Conservation (phyloP, 1,140 invertebrate species). For the Sitophilus oryzae region DNA sequence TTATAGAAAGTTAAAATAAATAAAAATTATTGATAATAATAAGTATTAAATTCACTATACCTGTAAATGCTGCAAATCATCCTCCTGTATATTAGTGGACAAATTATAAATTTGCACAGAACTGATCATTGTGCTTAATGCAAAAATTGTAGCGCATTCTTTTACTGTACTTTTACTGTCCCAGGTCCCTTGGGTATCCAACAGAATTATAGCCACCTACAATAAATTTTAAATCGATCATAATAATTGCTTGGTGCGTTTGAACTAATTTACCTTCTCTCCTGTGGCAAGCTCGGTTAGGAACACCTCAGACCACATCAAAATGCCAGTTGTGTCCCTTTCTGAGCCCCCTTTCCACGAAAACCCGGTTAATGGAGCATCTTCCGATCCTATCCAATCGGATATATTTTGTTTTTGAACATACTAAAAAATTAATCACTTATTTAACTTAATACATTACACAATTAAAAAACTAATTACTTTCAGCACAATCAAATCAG, state of each 20-base stretch:
- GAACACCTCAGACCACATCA: conserved; percentile 94
- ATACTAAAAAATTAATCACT: conserved; percentile 53
- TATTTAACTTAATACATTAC: too few species aligned
- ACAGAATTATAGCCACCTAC: conserved; percentile 78
- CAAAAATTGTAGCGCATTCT: conserved; percentile 95
- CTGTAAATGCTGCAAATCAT: conserved; percentile 92
- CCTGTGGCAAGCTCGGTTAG: conserved; percentile 68
- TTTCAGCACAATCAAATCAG: too few species aligned
- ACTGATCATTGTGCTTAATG: conserved; percentile 90
- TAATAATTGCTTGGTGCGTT: not conserved
- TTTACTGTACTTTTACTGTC: conserved; percentile 94
- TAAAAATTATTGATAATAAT: not conserved
- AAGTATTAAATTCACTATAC: too few species aligned
- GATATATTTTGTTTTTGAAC: conserved; percentile 49
- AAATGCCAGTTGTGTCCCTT: conserved; percentile 89
- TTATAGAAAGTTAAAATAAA: conserved; percentile 3
- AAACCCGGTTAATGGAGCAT: conserved; percentile 72
- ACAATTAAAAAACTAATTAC: too few species aligned
- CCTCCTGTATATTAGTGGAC: conserved; percentile 93
- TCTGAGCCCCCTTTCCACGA: conserved; percentile 92
- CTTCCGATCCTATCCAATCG: conserved; percentile 65
- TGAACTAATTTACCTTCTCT: conserved; percentile 55
- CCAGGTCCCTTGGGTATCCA: conserved; percentile 97
- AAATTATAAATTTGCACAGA: conserved; percentile 97
- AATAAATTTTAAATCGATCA: too few species aligned